Base-by-base conservation (phyloP, 1,140 invertebrate species). In the Bilobella aurantiaca region DNA sequence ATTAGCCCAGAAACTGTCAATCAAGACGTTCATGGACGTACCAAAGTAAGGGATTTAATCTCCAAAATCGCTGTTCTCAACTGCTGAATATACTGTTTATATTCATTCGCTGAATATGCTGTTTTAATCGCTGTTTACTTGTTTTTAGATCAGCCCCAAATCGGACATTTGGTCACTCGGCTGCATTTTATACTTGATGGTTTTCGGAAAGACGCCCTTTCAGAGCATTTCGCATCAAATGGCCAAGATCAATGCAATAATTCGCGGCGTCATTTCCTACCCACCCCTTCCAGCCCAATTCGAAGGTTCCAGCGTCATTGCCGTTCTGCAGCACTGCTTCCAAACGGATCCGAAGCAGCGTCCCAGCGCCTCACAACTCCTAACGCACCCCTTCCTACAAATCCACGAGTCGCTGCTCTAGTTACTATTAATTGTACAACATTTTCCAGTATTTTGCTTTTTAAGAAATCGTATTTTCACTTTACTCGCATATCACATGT, bases 151-250 rank as follows among this genome's bases (percentile, higher is more conserved):
- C 64, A 89, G 87, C 65, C 89, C 86, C 63, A 94, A 93, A 74
- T 92, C 92, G 16, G 96, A 99, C 78, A 90, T 99, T 18, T 98
- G 96, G 96, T 96, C 93, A 0, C 79, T 98, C 30, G 96, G 96
- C 18, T 97, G 95, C 77, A 99, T 98, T 68, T 80, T 99, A 28
- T 98, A 97, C 77, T 86, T 90, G 76, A 81, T 98, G 75, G 84
- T 95, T 14, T 98, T 96, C 78, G 88, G 91, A 1, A 81, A 82
- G 61, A 93, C 93, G 0, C 96, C 96, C 2, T 98, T 97, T 78
- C 85, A 90, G 34, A 85, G 94, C 75, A 85, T 96, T 49, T 82
- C 82, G 16, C 84, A 88, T 74, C 79, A 86, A 8, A 82, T 83
- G 75, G 80, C 81, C 3, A 96, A 96, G 79, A 82, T 96, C 21